Evolutionary conservation across 2,113 vertebrate genomes (phyloP).

Genomic region (Pelvicachromis taeniatus): DNA sequence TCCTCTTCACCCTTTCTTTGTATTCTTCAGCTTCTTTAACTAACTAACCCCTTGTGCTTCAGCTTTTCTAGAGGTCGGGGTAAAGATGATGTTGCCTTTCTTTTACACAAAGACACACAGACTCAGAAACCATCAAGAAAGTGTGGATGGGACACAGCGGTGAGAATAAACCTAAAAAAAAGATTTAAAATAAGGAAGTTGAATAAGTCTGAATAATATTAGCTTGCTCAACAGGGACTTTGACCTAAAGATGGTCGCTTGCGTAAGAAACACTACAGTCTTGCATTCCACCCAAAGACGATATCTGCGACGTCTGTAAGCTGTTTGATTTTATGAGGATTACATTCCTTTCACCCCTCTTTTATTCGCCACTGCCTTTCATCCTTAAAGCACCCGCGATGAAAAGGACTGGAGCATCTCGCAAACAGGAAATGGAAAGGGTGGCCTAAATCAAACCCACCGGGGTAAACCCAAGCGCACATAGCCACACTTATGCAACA

Average conservation of each 20-base stretch:
- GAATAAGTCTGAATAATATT: background rate
- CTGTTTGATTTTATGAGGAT: background rate
- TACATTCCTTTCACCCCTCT: background rate
- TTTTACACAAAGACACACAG: background rate
- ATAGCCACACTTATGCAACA: background rate
- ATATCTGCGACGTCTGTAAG: background rate
- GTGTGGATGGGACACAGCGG: background rate
- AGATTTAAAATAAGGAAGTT: background rate
- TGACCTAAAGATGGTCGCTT: background rate
- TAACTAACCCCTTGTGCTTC: background rate
- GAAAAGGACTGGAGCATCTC: background rate
- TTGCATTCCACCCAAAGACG: background rate
- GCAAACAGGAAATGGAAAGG: constrained; percentile 15
- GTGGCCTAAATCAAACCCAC: constrained; percentile 3
- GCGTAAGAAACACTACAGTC: background rate
- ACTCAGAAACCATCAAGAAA: background rate
- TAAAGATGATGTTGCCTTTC: constrained; percentile 11
- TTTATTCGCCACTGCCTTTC: background rate
- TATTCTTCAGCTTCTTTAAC: constrained; percentile 6
- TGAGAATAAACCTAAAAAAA: background rate
- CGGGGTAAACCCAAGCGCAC: background rate
- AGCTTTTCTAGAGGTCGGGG: constrained; percentile 15
- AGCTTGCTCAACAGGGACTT: background rate
- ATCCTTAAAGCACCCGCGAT: background rate
- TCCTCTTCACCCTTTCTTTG: background rate